A percentile compares a stretch with the other conserved stretches of the same genome.
Conservation (phyloP, 2,797 vertebrate species). For the Lepilemur ruficaudatus region DNA sequence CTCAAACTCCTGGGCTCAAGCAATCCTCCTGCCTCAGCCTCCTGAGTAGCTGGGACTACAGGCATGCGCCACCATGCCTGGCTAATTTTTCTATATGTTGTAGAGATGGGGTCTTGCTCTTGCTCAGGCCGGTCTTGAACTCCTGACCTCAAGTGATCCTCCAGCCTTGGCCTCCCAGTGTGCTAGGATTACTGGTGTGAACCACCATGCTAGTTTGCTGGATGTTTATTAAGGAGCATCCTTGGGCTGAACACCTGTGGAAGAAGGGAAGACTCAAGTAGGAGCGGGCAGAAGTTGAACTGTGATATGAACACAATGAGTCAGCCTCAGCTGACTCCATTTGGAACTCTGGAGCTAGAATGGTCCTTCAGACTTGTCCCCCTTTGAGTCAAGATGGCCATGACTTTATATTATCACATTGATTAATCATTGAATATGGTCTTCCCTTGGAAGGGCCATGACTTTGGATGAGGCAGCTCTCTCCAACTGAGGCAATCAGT, state of each 20-base stretch:
- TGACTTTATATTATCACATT: neutral
- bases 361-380: neutral
- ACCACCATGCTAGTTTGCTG: neutral
- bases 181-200: neutral
- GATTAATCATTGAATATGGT: neutral
- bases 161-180: neutral
- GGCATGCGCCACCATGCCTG: rapidly evolving
- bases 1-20: neutral
- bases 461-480: neutral
- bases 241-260: neutral
- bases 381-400: neutral
- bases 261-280: neutral
- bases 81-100: neutral
- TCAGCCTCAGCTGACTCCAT: neutral
- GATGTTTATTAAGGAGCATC: neutral
- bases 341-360: neutral
- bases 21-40: neutral
- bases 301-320: neutral
- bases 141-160: neutral
- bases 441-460: neutral
- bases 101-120: neutral
- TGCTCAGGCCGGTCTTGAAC: neutral
- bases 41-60: neutral
- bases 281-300: neutral
- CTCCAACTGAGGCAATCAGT: neutral